Conservation (phyloP, 2,888 invertebrate species). For the Perithous albicinctus region DNA sequence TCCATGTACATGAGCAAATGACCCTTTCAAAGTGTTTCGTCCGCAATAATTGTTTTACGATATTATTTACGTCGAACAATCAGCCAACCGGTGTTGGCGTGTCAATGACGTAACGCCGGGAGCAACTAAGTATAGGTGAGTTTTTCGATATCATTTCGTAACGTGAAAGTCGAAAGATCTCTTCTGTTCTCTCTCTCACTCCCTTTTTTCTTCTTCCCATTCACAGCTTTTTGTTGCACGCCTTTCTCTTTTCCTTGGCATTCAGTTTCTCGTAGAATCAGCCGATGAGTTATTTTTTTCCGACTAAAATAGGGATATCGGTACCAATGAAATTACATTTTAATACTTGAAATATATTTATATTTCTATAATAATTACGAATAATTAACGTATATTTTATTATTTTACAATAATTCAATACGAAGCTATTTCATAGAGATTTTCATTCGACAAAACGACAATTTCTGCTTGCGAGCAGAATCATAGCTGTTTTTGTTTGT, state of each 20-base stretch:
- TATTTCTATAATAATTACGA: too few species aligned
- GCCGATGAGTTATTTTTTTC: not conserved
- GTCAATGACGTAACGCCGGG: conserved; percentile 4
- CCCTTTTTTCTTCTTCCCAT: conserved; percentile 36
- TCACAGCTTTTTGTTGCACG: not conserved
- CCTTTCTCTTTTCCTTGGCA: conserved; percentile 3
- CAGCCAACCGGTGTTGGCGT: not conserved
- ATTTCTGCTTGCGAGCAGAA: too few species aligned
- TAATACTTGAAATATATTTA: too few species aligned
- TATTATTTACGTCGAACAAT: not conserved
- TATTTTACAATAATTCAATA: too few species aligned
- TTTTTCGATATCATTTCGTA: conserved; percentile 76
- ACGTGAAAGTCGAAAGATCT: conserved; percentile 78
- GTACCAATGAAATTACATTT: too few species aligned
- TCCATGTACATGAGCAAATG: too few species aligned
- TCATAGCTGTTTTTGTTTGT: too few species aligned
- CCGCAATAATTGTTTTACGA: too few species aligned
- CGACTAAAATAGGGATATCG: not conserved
- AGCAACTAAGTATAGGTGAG: conserved; percentile 56
- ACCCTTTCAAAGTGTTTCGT: too few species aligned
- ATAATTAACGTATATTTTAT: too few species aligned
- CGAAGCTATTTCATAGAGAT: too few species aligned
- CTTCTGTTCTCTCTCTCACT: conserved; percentile 61
- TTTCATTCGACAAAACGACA: too few species aligned
- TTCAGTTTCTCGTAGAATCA: not conserved